These are phyloP conservation scores for Pygoscelis antarcticus DNA, from an alignment of 2,113 vertebrate species.

Conservation along the genomic window DNA sequence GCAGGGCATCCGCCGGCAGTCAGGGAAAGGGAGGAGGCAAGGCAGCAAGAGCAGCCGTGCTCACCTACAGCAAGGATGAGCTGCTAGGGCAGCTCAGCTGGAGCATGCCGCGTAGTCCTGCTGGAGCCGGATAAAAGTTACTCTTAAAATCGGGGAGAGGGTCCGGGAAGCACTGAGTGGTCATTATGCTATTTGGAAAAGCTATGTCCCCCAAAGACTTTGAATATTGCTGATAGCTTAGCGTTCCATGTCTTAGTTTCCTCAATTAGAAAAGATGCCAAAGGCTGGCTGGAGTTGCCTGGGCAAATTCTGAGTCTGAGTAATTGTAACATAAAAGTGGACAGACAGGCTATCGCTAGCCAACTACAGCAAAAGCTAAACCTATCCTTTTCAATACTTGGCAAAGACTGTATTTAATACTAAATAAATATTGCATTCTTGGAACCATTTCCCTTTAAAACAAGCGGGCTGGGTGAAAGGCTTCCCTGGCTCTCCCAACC, in stretches of 20 bases:
- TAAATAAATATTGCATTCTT: conserved; percentile 2
- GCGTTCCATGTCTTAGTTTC: background rate
- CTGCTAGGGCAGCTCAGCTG: background rate
- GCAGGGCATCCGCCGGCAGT: background rate
- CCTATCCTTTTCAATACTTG: background rate
- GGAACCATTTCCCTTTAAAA: conserved; percentile 4
- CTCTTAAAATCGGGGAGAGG: background rate
- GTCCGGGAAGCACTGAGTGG: fast-evolving
- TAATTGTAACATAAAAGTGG: background rate
- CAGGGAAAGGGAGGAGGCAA: background rate
- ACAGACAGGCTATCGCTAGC: background rate
- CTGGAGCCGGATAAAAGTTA: background rate
- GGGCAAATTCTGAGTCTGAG: background rate
- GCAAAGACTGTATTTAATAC: background rate
- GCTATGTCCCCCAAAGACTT: background rate
- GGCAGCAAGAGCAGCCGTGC: background rate
- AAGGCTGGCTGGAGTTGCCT: background rate
- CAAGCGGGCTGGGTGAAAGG: conserved; percentile 1
- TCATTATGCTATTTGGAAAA: background rate
- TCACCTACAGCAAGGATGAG: background rate
- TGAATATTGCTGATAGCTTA: background rate
- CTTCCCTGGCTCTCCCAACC: background rate
- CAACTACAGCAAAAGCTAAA: background rate
- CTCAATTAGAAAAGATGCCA: background rate
- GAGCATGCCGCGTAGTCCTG: background rate